Percentiles rank a stretch among this genome's conserved stretches.
phyloP scores from a whole-genome alignment of 2,888 invertebrate genomes.

The Aquatica leii region DNA sequence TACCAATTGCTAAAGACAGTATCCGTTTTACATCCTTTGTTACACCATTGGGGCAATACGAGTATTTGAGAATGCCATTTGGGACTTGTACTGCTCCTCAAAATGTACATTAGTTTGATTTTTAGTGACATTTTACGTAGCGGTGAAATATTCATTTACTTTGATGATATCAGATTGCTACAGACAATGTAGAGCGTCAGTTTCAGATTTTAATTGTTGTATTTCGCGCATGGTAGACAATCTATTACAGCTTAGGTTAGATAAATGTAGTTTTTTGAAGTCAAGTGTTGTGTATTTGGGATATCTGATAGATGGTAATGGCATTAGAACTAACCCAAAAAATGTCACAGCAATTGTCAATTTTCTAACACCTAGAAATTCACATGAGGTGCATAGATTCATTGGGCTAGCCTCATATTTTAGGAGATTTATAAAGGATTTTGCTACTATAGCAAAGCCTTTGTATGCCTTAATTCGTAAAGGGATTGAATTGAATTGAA shows the following conservation, averaged over 20 bases:
- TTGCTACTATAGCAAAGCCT: conserved; percentile 40
- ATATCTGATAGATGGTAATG: conserved; percentile 43
- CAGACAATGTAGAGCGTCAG: conserved; percentile 24
- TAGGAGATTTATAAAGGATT: conserved; percentile 44
- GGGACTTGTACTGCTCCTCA: conserved; percentile 41
- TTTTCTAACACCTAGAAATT: conserved; percentile 6
- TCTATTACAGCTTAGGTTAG: background rate
- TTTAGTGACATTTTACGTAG: background rate
- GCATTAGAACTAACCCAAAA: conserved; percentile 19
- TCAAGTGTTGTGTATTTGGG: conserved; percentile 48
- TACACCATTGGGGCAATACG: conserved; percentile 42
- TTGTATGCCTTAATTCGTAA: conserved; percentile 41
- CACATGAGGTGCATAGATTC: conserved; percentile 24
- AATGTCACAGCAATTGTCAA: background rate
- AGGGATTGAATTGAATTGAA: conserved; percentile 23
- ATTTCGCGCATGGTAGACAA: background rate
- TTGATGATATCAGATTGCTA: conserved; percentile 40
- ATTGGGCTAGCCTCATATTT: conserved; percentile 46
- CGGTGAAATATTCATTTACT: conserved; percentile 18
- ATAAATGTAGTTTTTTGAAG: conserved; percentile 46
- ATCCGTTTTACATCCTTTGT: conserved; percentile 38
- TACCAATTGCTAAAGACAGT: conserved; percentile 35
- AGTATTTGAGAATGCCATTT: conserved; percentile 42
- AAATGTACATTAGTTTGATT: background rate
- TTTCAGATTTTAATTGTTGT: conserved; percentile 4